phyloP scores from a whole-genome alignment of 2,113 vertebrate genomes.

The Drymodes brunneopygia region DNA sequence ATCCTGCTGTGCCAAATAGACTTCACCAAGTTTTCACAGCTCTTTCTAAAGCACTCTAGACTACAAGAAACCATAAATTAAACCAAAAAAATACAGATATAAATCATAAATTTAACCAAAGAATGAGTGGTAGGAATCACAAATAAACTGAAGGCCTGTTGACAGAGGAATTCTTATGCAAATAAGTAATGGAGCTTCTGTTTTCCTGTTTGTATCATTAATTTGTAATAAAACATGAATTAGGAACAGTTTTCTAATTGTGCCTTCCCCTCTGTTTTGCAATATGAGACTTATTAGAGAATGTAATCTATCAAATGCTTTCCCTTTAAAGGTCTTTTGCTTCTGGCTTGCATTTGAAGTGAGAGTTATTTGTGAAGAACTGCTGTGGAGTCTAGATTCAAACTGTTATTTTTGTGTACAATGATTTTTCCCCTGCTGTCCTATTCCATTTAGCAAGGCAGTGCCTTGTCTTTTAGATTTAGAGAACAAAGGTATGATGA shows the following conservation, averaged over 20 bases:
- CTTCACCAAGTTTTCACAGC: background rate
- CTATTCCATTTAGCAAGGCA: background rate
- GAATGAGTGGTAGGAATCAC: background rate
- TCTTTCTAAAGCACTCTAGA: background rate
- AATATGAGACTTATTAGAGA: background rate
- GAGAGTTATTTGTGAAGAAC: background rate
- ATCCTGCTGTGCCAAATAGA: background rate
- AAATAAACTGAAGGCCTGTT: background rate
- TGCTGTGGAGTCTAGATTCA: background rate
- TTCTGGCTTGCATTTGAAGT: conserved; percentile 16
- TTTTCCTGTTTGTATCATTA: conserved; percentile 34
- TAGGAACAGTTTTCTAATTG: background rate
- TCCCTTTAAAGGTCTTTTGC: background rate
- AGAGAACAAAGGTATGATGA: background rate
- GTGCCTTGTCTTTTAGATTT: background rate
- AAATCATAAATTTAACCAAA: background rate
- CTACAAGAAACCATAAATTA: background rate
- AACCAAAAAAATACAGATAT: background rate
- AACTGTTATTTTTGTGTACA: background rate
- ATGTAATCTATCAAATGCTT: conserved; percentile 9
- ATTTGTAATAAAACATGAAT: conserved; percentile 35
- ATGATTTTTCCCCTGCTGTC: background rate
- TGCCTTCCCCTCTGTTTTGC: conserved; percentile 4
- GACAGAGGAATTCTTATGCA: background rate
- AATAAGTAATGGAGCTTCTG: background rate